A percentile compares a stretch with the other conserved stretches of the same genome.
phyloP scores from a whole-genome alignment of 1,140 invertebrate species.

The Panagrolaimus sp. region DNA sequence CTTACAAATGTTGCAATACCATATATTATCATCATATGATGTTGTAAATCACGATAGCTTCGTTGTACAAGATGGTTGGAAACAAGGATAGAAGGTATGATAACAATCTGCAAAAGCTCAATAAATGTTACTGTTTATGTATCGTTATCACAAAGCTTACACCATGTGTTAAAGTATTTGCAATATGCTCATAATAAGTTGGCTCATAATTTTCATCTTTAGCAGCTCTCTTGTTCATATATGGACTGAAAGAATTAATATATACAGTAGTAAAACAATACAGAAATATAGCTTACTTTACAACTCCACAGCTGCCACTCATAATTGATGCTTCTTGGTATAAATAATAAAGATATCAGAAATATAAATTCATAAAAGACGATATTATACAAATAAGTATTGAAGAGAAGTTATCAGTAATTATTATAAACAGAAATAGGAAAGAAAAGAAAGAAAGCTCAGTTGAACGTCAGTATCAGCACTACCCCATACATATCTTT shows the following conservation, averaged over 20 bases:
- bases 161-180: slow-evolving; percentile 31
- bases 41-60: slow-evolving; percentile 70
- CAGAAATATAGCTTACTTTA: slow-evolving; percentile 21
- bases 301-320: slow-evolving; percentile 24
- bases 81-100: slow-evolving; percentile 29
- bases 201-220: slow-evolving; percentile 37
- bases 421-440: too few species aligned
- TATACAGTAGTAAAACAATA: background rate
- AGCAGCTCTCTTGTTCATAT: slow-evolving; percentile 36
- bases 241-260: slow-evolving; percentile 26
- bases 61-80: slow-evolving; percentile 17
- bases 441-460: too few species aligned
- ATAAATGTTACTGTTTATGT: too few species aligned
- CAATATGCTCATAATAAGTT: slow-evolving; percentile 36
- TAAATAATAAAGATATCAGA: too few species aligned
- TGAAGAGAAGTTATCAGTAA: too few species aligned
- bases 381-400: too few species aligned
- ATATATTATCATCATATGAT: slow-evolving; percentile 74
- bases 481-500: too few species aligned
- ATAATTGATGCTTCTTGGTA: background rate
- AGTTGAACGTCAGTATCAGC: too few species aligned
- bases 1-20: slow-evolving; percentile 65
- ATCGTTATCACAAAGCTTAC: slow-evolving; percentile 18
- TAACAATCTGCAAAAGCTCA: slow-evolving; percentile 27
- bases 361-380: too few species aligned